A percentile compares a stretch with the other conserved stretches of the same genome.
Conservation (phyloP, 2,888 invertebrate genomes). For the Tyria jacobaeae region DNA sequence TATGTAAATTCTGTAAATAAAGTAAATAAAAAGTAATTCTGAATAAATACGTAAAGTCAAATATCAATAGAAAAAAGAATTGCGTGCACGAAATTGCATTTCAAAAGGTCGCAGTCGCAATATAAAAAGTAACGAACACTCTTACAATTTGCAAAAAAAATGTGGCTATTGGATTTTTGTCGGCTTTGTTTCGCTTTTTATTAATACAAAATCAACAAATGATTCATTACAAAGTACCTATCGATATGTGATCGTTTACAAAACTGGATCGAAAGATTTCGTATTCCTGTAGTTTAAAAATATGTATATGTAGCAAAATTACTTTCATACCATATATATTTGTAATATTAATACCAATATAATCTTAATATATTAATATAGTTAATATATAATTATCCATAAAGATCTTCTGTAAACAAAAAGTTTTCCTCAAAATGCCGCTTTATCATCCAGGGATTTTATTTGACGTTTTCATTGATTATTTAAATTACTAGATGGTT, state of each 20-base stretch:
- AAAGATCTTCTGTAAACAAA: too few species aligned
- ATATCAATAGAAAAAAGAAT: conserved; percentile 14
- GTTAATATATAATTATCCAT: too few species aligned
- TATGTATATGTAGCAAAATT: conserved; percentile 2
- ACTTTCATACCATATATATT: too few species aligned
- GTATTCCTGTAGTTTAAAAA: too few species aligned
- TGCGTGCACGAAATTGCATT: conserved; percentile 13
- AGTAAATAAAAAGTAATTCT: background rate
- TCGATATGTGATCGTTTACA: background rate
- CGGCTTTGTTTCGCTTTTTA: conserved; percentile 40
- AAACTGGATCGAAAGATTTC: too few species aligned
- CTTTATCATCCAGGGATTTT: too few species aligned
- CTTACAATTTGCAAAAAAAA: conserved; percentile 35
- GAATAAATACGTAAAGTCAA: conserved; percentile 1
- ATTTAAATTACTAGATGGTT: too few species aligned
- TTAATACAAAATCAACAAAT: conserved; percentile 21
- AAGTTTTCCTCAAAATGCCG: too few species aligned
- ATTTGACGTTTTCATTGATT: background rate
- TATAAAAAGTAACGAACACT: conserved; percentile 36
- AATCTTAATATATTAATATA: too few species aligned
- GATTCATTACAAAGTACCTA: conserved; percentile 13
- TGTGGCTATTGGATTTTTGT: conserved; percentile 43
- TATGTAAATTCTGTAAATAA: background rate
- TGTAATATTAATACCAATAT: too few species aligned
- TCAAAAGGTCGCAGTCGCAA: conserved; percentile 18